phyloP scores from a whole-genome alignment of 1,140 invertebrate genomes.

The Trichonephila clavata region DNA sequence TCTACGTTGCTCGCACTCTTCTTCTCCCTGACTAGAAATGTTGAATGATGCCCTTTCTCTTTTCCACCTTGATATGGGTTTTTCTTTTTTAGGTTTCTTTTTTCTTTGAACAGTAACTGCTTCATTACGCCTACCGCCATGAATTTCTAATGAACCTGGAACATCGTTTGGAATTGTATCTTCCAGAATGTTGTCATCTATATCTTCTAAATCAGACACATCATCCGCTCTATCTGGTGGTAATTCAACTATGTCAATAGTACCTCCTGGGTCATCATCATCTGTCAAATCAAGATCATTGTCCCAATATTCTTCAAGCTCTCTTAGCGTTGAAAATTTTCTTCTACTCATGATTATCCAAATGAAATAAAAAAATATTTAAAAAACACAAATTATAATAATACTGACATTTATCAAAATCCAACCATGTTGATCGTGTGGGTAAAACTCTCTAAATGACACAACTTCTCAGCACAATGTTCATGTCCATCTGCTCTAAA shows the following conservation, averaged over 20 bases:
- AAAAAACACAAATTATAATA: no score
- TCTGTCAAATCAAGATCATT: conserved; percentile 61
- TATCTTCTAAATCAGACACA: conserved; percentile 61
- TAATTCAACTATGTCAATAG: conserved; percentile 60
- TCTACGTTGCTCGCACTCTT: conserved; percentile 60
- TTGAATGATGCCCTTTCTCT: conserved; percentile 56
- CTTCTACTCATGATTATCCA: conserved; percentile 61
- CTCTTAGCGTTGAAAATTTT: conserved; percentile 60
- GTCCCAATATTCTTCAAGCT: conserved; percentile 58
- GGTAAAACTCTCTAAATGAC: conserved; percentile 62
- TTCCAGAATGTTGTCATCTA: conserved; percentile 36
- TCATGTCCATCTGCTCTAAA: conserved; percentile 61
- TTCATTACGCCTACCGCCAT: conserved; percentile 23
- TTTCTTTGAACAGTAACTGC: no score
- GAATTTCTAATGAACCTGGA: conserved; percentile 46
- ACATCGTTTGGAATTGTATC: conserved; percentile 59
- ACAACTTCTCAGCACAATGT: conserved; percentile 59
- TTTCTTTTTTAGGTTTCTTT: no score
- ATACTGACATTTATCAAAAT: no score
- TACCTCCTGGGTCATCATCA: no score
- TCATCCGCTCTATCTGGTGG: conserved; percentile 58
- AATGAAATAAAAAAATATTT: conserved; percentile 61
- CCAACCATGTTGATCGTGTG: no score
- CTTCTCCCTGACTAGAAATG: conserved; percentile 59
- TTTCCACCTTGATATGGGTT: no score